A percentile compares a stretch with the other conserved stretches of the same genome.
These are phyloP conservation scores for Drosophila ironensis DNA, from an alignment of 1,140 invertebrate species.

Conservation along the genomic window DNA sequence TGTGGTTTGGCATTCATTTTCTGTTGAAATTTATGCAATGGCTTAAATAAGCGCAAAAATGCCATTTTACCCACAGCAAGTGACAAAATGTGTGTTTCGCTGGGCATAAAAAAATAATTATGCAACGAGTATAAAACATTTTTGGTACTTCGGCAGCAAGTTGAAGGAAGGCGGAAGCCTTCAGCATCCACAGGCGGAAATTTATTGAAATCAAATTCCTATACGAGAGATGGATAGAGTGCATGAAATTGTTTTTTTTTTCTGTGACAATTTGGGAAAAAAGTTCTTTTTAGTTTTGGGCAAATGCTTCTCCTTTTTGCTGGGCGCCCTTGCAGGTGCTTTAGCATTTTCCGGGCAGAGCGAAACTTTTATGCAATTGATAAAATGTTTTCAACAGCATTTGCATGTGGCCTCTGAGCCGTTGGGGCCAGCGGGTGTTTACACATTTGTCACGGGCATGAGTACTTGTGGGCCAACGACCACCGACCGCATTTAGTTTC, in stretches of 20 bases:
- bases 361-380: conserved; percentile 53
- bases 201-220: background rate
- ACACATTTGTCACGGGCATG: conserved; percentile 41
- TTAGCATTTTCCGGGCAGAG: conserved; percentile 33
- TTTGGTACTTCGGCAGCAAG: no score
- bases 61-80: conserved; percentile 59
- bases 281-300: background rate
- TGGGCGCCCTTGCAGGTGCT: conserved; percentile 10
- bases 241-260: background rate
- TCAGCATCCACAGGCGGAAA: background rate
- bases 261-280: no score
- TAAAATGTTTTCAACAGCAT: conserved; percentile 57
- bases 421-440: conserved; percentile 24
- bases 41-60: conserved; percentile 77
- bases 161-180: background rate
- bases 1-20: conserved; percentile 67
- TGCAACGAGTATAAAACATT: conserved; percentile 31
- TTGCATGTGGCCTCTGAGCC: conserved; percentile 45
- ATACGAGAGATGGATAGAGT: no score
- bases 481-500: conserved; percentile 61
- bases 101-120: conserved; percentile 64
- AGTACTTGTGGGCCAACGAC: conserved; percentile 14
- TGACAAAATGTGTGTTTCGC: conserved; percentile 63
- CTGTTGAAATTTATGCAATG: conserved; percentile 72
- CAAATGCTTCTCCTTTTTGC: background rate